A percentile compares a stretch with the other conserved stretches of the same genome.
Conservation (phyloP, 2,113 vertebrate genomes). For the Cepphus grylle region DNA sequence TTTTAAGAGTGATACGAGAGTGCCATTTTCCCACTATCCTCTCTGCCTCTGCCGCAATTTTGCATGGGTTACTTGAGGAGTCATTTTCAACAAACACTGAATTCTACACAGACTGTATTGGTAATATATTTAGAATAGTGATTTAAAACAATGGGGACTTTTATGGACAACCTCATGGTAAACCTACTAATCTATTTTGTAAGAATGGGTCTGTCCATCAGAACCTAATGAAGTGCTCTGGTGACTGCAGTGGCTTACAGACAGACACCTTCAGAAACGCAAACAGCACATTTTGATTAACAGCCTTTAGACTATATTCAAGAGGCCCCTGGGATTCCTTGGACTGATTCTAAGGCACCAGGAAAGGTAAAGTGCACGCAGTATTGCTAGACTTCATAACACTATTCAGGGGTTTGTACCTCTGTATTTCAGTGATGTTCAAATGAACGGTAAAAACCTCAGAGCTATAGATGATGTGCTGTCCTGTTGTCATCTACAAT, state of each 20-base stretch:
- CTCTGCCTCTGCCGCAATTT: background rate
- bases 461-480: background rate
- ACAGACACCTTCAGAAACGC: background rate
- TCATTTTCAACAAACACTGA: background rate
- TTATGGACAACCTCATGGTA: background rate
- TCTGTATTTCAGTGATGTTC: background rate
- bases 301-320: background rate
- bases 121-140: background rate
- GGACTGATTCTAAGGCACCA: background rate
- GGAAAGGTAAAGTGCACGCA: background rate
- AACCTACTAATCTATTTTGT: background rate
- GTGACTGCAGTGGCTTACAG: background rate
- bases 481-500: background rate
- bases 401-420: background rate
- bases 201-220: background rate
- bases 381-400: background rate
- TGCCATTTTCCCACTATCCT: fast-evolving
- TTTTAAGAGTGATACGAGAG: fast-evolving
- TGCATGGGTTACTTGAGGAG: background rate
- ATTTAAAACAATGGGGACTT: background rate
- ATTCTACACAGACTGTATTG: background rate
- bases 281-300: background rate
- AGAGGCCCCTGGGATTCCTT: background rate
- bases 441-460: background rate
- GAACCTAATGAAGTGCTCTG: background rate